Percentiles rank a stretch among this genome's conserved stretches.
Evolutionary conservation across 2,113 vertebrate species (phyloP).

Genomic region (Ibidorhyncha struthersii): DNA sequence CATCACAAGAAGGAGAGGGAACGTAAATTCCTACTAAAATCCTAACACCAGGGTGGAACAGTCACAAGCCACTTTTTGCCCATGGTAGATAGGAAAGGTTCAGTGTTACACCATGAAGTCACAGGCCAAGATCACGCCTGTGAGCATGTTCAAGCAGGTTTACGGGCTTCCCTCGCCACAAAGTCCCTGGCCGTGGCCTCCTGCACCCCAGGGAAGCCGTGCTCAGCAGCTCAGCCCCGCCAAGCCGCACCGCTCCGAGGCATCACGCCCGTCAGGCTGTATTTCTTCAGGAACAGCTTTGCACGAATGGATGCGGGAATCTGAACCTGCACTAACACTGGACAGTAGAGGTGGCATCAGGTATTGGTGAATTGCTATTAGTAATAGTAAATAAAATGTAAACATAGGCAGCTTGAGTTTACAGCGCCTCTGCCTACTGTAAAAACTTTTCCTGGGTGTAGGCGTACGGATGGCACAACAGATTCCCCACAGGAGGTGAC

Average conservation of each 20-base stretch:
- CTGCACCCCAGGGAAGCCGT: fast-evolving
- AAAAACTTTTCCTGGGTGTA: neutral
- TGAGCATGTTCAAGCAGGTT: neutral
- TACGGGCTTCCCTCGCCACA: neutral
- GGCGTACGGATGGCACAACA: neutral
- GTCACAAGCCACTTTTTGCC: neutral
- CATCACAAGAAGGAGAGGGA: neutral
- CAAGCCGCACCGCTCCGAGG: fast-evolving
- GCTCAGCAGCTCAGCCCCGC: neutral
- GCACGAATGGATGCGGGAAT: neutral
- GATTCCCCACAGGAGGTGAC: neutral
- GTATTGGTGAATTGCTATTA: neutral
- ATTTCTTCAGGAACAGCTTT: neutral
- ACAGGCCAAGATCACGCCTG: neutral
- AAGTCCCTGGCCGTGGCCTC: neutral
- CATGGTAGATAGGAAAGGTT: neutral
- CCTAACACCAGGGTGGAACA: neutral
- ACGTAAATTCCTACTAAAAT: neutral
- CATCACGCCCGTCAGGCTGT: fast-evolving
- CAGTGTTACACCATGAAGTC: neutral
- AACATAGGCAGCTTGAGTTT: neutral
- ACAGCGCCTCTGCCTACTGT: neutral
- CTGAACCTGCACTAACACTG: neutral
- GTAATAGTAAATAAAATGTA: neutral
- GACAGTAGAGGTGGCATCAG: neutral